phyloP scores from a whole-genome alignment of 1,140 invertebrate species.

The Drosophila nigromelanica region DNA sequence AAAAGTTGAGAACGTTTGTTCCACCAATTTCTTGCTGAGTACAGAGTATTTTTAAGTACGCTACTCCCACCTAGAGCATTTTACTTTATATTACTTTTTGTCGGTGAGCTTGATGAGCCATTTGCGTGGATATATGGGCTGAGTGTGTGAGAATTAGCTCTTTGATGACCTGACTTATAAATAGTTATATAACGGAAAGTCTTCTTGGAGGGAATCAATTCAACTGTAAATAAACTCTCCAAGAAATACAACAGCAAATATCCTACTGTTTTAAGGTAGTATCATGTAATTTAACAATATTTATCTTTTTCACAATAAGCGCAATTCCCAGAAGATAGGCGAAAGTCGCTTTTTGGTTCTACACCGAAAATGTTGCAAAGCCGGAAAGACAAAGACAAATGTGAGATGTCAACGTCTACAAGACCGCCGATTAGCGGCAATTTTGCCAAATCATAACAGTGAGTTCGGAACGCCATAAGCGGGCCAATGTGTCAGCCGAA shows the following conservation, averaged over 20 bases:
- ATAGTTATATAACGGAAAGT: slow-evolving; percentile 32
- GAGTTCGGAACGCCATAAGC: slow-evolving; percentile 16
- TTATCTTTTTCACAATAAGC: not conserved
- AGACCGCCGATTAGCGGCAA: slow-evolving; percentile 40
- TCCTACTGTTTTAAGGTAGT: not conserved
- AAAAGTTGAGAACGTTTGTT: no score
- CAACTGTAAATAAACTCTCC: no score
- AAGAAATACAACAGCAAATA: no score
- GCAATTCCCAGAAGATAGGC: not conserved
- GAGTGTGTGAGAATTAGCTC: slow-evolving; percentile 54
- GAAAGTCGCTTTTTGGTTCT: not conserved
- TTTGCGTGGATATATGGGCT: slow-evolving; percentile 65
- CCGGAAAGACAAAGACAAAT: slow-evolving; percentile 58
- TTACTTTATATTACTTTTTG: slow-evolving; percentile 37
- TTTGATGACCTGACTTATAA: slow-evolving; percentile 24
- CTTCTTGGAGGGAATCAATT: not conserved
- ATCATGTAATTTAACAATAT: not conserved
- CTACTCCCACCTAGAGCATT: not conserved
- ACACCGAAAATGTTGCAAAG: slow-evolving; percentile 45
- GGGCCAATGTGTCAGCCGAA: slow-evolving; percentile 44
- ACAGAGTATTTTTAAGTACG: not conserved
- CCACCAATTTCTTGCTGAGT: no score
- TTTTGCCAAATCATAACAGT: slow-evolving; percentile 52
- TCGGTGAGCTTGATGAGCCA: slow-evolving; percentile 66
- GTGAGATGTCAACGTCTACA: slow-evolving; percentile 51